Conservation (phyloP, 2,888 invertebrate species). For the Nasonovia ribisnigri region DNA sequence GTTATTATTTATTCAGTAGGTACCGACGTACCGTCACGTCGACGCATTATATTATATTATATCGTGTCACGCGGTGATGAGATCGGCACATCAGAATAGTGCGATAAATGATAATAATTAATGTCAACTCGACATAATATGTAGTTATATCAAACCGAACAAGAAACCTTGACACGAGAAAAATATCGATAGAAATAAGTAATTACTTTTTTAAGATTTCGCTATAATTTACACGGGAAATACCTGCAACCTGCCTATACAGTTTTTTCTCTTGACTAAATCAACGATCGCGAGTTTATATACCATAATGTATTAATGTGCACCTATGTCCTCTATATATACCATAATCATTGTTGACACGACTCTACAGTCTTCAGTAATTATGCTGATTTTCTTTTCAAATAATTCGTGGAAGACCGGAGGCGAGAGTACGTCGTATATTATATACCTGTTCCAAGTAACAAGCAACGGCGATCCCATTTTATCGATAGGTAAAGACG, state of each 20-base stretch:
- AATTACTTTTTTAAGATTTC: background rate
- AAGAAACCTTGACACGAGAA: constrained; percentile 22
- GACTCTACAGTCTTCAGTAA: background rate
- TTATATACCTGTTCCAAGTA: background rate
- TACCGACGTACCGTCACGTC: background rate
- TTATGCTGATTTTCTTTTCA: background rate
- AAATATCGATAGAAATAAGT: background rate
- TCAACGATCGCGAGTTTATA: background rate
- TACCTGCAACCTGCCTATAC: background rate
- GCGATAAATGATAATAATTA: background rate
- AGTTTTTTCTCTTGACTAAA: background rate
- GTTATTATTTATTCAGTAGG: background rate
- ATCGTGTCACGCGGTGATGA: background rate
- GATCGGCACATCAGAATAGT: background rate
- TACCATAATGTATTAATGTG: background rate
- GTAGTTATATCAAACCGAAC: background rate
- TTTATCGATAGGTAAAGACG: background rate
- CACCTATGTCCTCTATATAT: too few relatives aligned
- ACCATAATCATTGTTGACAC: background rate
- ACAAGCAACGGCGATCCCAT: background rate
- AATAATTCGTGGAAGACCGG: background rate
- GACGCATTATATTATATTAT: background rate
- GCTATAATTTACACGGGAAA: background rate
- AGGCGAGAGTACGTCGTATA: background rate
- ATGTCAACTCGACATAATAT: background rate